Percentiles rank a stretch among this genome's conserved stretches.
These are phyloP conservation scores for Abrostola tripartita DNA, from an alignment of 2,888 invertebrate genomes.

Conservation along the genomic window DNA sequence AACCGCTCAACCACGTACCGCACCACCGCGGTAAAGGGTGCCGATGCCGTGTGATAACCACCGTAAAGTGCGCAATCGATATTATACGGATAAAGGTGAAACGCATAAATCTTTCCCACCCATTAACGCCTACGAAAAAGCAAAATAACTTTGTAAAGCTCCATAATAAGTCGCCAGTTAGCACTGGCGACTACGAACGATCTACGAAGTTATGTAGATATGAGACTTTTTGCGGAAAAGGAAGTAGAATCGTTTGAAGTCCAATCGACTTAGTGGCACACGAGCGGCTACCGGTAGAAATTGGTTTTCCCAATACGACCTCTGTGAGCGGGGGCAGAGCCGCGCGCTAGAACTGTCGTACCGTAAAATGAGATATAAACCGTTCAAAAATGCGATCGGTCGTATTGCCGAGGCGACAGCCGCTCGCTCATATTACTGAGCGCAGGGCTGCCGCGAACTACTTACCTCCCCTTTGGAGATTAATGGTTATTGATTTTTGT, in stretches of 20 bases:
- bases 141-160: conserved; percentile 19
- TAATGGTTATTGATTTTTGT: conserved; percentile 19
- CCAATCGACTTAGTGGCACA: conserved; percentile 77
- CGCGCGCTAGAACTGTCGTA: conserved; percentile 70
- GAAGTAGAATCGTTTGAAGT: conserved; percentile 66
- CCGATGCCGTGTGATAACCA: conserved; percentile 1
- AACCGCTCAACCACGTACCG: conserved; percentile 7
- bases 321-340: conserved; percentile 55
- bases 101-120: conserved; percentile 14
- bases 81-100: neutral
- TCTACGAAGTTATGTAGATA: conserved; percentile 64
- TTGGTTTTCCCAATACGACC: conserved; percentile 78
- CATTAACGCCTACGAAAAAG: conserved; percentile 10
- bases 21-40: neutral
- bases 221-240: conserved; percentile 57
- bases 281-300: conserved; percentile 73
- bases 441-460: conserved; percentile 47
- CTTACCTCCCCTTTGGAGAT: conserved; percentile 22
- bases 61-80: neutral
- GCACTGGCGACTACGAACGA: too few relatives aligned
- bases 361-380: conserved; percentile 84
- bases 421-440: conserved; percentile 54
- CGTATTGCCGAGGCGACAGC: conserved; percentile 59
- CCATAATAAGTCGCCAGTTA: conserved; percentile 36
- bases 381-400: conserved; percentile 80